Evolutionary conservation across 2,888 invertebrate species (phyloP).

Genomic region (Girardia tigrina): DNA sequence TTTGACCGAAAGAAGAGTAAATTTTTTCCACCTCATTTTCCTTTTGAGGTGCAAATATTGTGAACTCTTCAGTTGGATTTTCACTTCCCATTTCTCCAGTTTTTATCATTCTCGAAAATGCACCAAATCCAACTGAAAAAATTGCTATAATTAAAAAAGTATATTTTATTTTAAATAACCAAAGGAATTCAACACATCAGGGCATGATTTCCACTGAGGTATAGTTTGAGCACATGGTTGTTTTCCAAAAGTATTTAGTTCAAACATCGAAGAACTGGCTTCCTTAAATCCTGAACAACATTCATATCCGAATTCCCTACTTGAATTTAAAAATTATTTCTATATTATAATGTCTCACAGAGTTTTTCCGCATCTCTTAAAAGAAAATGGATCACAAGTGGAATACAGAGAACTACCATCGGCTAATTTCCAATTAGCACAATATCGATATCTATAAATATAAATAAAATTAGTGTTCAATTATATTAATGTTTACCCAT

Average conservation of each 20-base stretch:
- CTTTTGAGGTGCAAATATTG: conserved; percentile 25
- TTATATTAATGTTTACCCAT: too few species aligned
- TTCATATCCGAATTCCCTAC: conserved; percentile 25
- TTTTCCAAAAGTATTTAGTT: neutral
- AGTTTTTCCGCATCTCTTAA: conserved; percentile 24
- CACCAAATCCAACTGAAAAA: neutral
- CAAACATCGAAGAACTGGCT: neutral
- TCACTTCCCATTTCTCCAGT: neutral
- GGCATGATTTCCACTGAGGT: conserved; percentile 26
- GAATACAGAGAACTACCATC: conserved; percentile 23
- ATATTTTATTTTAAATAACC: neutral
- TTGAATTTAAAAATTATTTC: neutral
- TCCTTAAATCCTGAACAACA: conserved; percentile 29
- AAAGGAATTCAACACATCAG: conserved; percentile 18
- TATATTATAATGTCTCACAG: neutral
- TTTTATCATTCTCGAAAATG: neutral
- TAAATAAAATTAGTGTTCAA: too few species aligned
- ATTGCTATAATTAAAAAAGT: neutral
- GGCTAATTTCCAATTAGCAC: conserved; percentile 26
- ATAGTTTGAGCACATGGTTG: neutral
- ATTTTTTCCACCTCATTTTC: neutral
- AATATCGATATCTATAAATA: conserved; percentile 26
- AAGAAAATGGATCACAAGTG: conserved; percentile 1
- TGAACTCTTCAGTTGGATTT: neutral
- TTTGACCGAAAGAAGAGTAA: neutral